Conservation (phyloP, 2,113 vertebrate species). For the Sapayoa aenigma region DNA sequence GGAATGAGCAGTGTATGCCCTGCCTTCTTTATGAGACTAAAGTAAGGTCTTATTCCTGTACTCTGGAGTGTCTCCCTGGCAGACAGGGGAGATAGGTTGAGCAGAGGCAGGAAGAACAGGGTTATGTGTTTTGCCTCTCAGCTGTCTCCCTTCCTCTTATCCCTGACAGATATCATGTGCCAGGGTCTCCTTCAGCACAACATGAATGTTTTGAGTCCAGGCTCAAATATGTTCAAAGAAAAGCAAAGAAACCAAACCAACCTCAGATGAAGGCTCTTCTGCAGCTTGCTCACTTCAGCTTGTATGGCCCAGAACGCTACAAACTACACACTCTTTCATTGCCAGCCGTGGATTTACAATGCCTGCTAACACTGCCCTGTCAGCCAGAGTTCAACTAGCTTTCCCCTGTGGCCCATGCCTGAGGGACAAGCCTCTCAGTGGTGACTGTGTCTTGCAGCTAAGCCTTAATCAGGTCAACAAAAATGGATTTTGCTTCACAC, state of each 20-base stretch:
- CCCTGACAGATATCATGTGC: not conserved
- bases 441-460: not conserved
- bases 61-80: not conserved
- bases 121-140: not conserved
- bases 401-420: not conserved
- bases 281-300: not conserved
- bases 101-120: accelerated
- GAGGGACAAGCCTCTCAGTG: not conserved
- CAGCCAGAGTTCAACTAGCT: not conserved
- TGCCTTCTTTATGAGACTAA: not conserved
- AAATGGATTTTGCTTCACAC: conserved; percentile 3
- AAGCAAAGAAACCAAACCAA: not conserved
- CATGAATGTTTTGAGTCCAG: accelerated
- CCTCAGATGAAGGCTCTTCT: not conserved
- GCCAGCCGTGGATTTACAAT: not conserved
- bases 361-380: not conserved
- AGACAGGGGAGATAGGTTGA: not conserved
- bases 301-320: not conserved
- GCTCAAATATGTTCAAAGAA: not conserved
- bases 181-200: not conserved
- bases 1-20: not conserved
- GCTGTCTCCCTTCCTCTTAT: not conserved
- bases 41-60: not conserved
- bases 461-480: not conserved
- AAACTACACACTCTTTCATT: not conserved